Evolutionary conservation across 2,888 invertebrate genomes (phyloP).

Genomic region (Dolichomitus sp.): DNA sequence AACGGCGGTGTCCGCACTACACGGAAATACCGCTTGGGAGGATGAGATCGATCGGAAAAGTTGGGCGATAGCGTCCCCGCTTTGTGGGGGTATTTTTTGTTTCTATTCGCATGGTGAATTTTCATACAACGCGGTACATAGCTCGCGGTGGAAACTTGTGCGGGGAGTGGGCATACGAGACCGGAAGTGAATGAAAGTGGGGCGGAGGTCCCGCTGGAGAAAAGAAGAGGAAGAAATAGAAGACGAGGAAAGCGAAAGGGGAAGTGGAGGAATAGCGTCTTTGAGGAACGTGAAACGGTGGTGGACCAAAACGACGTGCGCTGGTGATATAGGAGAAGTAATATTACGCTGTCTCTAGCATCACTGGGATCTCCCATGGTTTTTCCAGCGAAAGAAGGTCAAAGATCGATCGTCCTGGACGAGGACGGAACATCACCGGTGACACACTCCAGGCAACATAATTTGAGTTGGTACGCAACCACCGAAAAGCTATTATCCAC

Average conservation of each 20-base stretch:
- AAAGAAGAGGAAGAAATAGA: constrained; percentile 42
- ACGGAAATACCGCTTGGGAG: constrained; percentile 67
- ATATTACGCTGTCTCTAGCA: neutral
- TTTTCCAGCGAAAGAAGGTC: constrained; percentile 77
- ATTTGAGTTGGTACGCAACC: constrained; percentile 13
- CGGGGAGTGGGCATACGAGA: constrained; percentile 19
- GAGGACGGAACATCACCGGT: constrained; percentile 67
- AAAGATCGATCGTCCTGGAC: constrained; percentile 79
- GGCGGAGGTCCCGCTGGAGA: constrained; percentile 54
- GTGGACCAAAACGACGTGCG: neutral
- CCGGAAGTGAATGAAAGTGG: constrained; percentile 61
- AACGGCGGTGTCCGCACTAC: constrained; percentile 42
- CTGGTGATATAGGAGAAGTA: neutral
- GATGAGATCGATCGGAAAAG: constrained; percentile 79
- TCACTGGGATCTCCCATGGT: constrained; percentile 70
- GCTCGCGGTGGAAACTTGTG: neutral
- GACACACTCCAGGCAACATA: constrained; percentile 11
- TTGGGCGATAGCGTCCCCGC: constrained; percentile 58
- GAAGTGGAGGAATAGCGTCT: neutral
- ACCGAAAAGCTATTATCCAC: neutral
- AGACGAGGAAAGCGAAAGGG: neutral
- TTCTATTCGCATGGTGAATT: neutral
- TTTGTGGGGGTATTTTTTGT: neutral
- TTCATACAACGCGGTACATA: neutral
- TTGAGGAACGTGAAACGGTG: neutral